phyloP scores from a whole-genome alignment of 2,113 vertebrate genomes.

The Hydropotes inermis region DNA sequence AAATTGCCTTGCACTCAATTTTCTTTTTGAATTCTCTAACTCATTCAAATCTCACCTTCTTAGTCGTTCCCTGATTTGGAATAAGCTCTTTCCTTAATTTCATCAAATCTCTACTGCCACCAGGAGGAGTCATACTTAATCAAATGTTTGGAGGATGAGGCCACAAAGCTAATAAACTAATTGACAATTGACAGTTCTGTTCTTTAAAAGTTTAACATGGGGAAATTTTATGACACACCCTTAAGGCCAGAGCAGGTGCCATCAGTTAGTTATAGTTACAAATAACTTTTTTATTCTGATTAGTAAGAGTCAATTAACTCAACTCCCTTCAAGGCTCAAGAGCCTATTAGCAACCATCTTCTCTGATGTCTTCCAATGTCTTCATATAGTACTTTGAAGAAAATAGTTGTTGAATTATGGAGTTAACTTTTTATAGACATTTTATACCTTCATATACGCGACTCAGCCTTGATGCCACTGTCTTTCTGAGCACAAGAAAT shows the following conservation, averaged over 20 bases:
- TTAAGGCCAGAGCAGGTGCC: background rate
- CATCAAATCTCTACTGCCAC: background rate
- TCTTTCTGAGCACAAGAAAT: background rate
- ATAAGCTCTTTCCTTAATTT: background rate
- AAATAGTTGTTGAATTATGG: background rate
- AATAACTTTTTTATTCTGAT: background rate
- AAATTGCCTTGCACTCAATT: background rate
- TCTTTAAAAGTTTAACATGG: background rate
- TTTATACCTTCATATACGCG: background rate
- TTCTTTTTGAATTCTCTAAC: background rate
- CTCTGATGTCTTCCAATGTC: background rate
- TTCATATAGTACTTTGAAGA: background rate
- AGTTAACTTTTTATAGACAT: background rate
- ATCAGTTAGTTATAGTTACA: background rate
- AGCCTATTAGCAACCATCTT: background rate
- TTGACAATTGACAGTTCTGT: background rate
- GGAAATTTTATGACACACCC: background rate
- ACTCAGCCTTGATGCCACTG: background rate
- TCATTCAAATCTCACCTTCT: background rate
- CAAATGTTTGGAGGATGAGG: background rate
- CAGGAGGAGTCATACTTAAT: background rate
- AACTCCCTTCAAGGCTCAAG: background rate
- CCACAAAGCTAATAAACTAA: background rate
- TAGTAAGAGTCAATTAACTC: background rate
- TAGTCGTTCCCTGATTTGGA: background rate